Evolutionary conservation across 2,797 vertebrate genomes (phyloP), one percentile per base, ranked within the genome.

Genomic region (Lerista edwardsae): DNA sequence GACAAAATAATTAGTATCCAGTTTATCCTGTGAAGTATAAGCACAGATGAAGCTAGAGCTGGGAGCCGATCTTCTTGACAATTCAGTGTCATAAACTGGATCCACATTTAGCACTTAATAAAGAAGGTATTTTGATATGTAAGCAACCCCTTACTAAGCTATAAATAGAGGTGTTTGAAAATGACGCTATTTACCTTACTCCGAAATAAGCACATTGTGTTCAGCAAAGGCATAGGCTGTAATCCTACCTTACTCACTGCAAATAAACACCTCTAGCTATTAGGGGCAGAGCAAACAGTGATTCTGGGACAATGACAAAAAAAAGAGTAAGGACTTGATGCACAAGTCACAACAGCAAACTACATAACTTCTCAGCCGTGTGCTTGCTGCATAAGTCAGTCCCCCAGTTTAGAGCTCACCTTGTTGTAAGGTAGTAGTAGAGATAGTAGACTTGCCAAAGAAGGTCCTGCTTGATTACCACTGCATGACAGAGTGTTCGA

Each of bases 1-100:
- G 84, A 80, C 84, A 80, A 80, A 85, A 85, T 80, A 85, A 85
- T 80, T 85, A 80, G 77, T 31, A 85, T 34, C 77, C 71, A 44
- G 62, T 80, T 75, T 57, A 80, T 75, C 19, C 61, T 31, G 36
- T 34, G 57, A 65, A 74, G 36, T 74, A 67, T 44, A 79, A 31
- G 44, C 44, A 59, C 84, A 79, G 61, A 79, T 75, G 69, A 57
- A 75, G 41, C 59, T 67, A 21, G 29, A 21, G 23, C 29, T 57
- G n/a, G 75, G 47, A 74, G n/a, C 17, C 19, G 21, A 74, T 41
- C 47, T 57, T 84, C 62, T 71, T 59, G 47, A 85, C 71, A 85
- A 80, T 80, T 36, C n/a, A 12, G 36, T 6, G 7, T 67, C 15
- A 80, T 67, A 80, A 67, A 74, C 47, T 41, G 19, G 19, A 68